Conservation (phyloP, 1,140 invertebrate species). For the Himalopsyche phryganea region DNA sequence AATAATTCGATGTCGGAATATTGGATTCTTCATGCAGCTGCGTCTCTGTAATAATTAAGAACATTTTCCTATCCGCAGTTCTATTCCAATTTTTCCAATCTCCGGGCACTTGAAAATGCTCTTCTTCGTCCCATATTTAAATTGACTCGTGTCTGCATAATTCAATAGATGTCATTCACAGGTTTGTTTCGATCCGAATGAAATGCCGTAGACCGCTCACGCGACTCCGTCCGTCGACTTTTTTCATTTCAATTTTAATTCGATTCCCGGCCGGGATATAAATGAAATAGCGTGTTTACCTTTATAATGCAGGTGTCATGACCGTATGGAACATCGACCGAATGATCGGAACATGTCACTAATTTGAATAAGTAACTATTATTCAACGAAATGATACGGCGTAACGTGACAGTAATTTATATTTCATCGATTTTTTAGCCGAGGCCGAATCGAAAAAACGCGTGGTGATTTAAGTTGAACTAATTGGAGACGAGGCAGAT, state of each 20-base stretch:
- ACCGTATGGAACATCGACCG: slow-evolving; percentile 4
- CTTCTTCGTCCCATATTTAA: slow-evolving; percentile 27
- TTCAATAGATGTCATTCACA: slow-evolving; percentile 31
- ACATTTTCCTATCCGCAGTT: slow-evolving; percentile 22
- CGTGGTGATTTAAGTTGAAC: slow-evolving; percentile 4
- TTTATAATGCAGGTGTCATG: slow-evolving; percentile 14
- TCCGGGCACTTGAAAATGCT: slow-evolving; percentile 10
- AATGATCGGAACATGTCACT: slow-evolving; percentile 13
- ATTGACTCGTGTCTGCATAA: slow-evolving; percentile 35
- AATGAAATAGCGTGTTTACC: slow-evolving; percentile 18
- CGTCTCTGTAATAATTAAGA: slow-evolving; percentile 32
- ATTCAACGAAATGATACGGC: slow-evolving; percentile 15
- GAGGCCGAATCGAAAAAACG: background rate
- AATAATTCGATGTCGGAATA: slow-evolving; percentile 30
- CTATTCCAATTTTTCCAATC: slow-evolving; percentile 18
- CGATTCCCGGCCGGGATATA: slow-evolving; percentile 2
- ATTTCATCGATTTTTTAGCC: slow-evolving; percentile 11
- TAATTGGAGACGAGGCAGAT: slow-evolving; percentile 13
- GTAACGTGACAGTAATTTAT: slow-evolving; percentile 5
- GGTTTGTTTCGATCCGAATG: slow-evolving; percentile 7
- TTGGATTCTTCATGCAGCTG: slow-evolving; percentile 26
- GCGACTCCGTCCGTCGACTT: slow-evolving; percentile 20
- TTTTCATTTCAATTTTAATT: slow-evolving; percentile 25
- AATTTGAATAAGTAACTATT: slow-evolving; percentile 18
- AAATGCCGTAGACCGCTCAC: slow-evolving; percentile 4